These are phyloP conservation scores for Taxidea taxus DNA, from an alignment of 2,113 vertebrate species.

Conservation along the genomic window DNA sequence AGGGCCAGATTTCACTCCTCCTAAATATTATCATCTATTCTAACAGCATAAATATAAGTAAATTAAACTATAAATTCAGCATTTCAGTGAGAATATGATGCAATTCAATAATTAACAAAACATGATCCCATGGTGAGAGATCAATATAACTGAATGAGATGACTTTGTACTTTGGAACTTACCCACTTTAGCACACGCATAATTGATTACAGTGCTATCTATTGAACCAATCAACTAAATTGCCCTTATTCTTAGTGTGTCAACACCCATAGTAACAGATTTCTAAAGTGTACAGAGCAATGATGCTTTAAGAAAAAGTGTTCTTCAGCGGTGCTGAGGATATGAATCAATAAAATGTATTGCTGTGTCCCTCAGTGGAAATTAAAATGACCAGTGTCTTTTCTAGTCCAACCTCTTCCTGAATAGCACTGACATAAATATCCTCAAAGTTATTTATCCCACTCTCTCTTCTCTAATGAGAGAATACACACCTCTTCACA, in stretches of 20 bases:
- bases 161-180: background rate
- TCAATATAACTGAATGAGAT: background rate
- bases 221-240: background rate
- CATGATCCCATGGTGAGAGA: background rate
- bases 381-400: constrained; percentile 23
- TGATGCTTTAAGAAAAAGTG: background rate
- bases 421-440: background rate
- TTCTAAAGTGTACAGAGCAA: background rate
- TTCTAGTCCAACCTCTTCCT: background rate
- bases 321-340: background rate
- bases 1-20: background rate
- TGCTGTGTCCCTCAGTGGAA: background rate
- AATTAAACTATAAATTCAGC: background rate
- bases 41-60: background rate
- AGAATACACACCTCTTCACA: background rate
- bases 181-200: background rate
- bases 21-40: background rate
- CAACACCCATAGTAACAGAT: background rate
- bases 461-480: background rate
- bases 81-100: background rate
- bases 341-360: constrained; percentile 15
- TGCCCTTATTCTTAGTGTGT: background rate
- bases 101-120: background rate
- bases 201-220: background rate
- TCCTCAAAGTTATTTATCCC: background rate